phyloP scores from a whole-genome alignment of 2,797 vertebrate genomes.

The Rhynchonycteris naso region DNA sequence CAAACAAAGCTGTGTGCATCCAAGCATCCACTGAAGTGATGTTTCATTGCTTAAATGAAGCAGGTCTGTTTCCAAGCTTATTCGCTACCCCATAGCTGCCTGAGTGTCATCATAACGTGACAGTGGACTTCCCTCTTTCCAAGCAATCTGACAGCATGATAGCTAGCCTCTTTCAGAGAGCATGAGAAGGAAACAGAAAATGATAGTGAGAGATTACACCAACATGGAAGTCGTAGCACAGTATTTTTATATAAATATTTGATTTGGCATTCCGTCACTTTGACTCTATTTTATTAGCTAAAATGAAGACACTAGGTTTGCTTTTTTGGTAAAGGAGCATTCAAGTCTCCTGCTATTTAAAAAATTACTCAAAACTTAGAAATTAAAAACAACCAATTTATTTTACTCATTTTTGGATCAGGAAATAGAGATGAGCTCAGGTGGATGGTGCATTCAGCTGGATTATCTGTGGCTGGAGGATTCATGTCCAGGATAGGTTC shows the following conservation, averaged over 20 bases:
- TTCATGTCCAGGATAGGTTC: background rate
- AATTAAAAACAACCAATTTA: background rate
- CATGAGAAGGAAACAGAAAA: background rate
- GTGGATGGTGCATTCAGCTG: background rate
- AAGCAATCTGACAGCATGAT: background rate
- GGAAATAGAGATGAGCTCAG: background rate
- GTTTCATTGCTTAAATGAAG: background rate
- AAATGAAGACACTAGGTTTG: background rate
- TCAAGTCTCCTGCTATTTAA: background rate
- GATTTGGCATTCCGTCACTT: background rate
- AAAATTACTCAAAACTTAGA: background rate
- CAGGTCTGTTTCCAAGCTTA: background rate
- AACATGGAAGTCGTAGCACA: background rate
- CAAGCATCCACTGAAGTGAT: background rate
- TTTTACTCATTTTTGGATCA: background rate
- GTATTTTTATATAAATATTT: background rate
- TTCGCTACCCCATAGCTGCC: background rate
- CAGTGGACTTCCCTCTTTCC: background rate
- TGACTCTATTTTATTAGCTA: background rate
- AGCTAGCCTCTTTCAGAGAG: background rate
- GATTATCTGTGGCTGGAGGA: background rate
- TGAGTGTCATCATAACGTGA: background rate
- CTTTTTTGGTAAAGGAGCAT: background rate
- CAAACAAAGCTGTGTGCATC: background rate
- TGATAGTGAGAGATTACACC: background rate